Base-by-base conservation (phyloP, 2,888 invertebrate genomes). In the Alviniconcha strummeri region DNA sequence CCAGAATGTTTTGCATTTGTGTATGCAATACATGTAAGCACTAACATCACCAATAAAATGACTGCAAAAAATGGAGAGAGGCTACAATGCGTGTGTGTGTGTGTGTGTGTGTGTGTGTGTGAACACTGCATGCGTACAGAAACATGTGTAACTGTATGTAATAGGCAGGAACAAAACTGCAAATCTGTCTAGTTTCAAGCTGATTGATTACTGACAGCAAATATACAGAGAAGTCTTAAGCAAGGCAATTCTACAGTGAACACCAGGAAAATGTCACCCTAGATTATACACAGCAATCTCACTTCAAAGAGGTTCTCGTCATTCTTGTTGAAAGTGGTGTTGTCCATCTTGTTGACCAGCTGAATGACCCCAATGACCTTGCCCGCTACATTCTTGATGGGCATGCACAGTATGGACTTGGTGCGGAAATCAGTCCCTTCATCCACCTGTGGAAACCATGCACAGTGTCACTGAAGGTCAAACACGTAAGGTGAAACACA, bases 221-320 rank as follows among this genome's bases (percentile, higher is more conserved):
- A 36, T 36, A 36, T 36, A 36, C 36, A 36, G 36, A 36, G 36
- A 36, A 36, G 36, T 36, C 36, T 36, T 36, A 36, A 36, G 36
- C 36, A 36, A 36, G 36, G 36, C 36, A 36, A 36, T 3, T 36
- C 36, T 36, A 36, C 36, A 36, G 36, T 36, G 36, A 36, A 36
- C 36, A 36, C 36, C 36, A 36, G 36, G 36, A 36, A 36, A 36
- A 36, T 36, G 36, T 36, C 36, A 36, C 3, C 36, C 36, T 36
- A 36, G 36, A 36, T 3, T 36, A 36, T 36, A 36, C 36, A 36
- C 36, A 36, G 55, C 76, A 55, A 11, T 52, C 81, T 87, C 86
- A 94, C 94, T 94, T 98, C 98, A 88, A 98, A 97, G 92, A 98
- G 97, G 94, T 98, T 98, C 94, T 98, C 98, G 93, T 98, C 98